Conservation (phyloP, 2,797 vertebrate species). For the Vespertilio murinus region DNA sequence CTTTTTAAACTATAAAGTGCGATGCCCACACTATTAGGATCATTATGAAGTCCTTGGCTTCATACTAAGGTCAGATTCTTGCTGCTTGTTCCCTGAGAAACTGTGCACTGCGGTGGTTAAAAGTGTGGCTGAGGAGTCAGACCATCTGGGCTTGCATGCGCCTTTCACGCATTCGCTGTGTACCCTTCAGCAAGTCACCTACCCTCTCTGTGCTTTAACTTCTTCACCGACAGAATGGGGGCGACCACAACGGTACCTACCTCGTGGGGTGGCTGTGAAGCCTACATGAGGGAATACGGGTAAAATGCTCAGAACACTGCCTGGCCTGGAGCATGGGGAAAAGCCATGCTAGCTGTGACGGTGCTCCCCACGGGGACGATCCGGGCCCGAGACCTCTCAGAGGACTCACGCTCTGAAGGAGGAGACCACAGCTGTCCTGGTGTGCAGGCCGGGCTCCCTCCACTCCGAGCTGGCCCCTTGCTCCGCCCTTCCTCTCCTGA, state of each 20-base stretch:
- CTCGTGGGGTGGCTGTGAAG: background rate
- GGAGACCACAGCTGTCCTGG: background rate
- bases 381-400: background rate
- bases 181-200: background rate
- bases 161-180: background rate
- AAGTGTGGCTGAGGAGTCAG: background rate
- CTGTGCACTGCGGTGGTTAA: background rate
- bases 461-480: background rate
- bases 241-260: background rate
- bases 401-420: background rate
- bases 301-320: background rate
- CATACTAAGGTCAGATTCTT: slow-evolving; percentile 14
- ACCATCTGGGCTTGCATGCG: background rate
- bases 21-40: background rate
- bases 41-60: background rate
- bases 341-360: background rate
- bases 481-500: background rate
- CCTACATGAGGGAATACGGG: background rate
- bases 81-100: background rate
- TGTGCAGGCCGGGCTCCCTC: background rate
- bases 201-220: slow-evolving; percentile 14
- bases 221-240: background rate
- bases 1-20: background rate
- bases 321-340: background rate
- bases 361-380: background rate